These are phyloP conservation scores for Erpobdella octoculata DNA, from an alignment of 2,888 invertebrate species.

Conservation along the genomic window DNA sequence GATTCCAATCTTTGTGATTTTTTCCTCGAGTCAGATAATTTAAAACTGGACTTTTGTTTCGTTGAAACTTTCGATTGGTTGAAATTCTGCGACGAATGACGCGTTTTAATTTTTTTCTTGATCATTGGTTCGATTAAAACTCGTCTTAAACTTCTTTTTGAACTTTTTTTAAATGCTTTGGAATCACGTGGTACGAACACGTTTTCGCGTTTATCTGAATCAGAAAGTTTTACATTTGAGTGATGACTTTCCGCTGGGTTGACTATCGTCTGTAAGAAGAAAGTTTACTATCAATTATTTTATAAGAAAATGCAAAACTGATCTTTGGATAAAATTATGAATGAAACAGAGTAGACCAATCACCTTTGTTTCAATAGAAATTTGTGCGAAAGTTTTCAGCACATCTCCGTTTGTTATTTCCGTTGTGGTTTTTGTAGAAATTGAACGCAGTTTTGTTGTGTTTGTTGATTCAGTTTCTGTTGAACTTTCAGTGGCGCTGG, in stretches of 20 bases:
- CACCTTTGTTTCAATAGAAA: no score
- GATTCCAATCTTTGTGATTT: not conserved
- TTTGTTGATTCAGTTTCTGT: not conserved
- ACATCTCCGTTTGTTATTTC: no score
- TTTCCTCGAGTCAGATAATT: no score
- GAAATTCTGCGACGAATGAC: not conserved
- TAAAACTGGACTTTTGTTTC: no score
- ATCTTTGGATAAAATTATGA: no score
- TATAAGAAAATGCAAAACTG: no score
- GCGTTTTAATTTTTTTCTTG: not conserved
- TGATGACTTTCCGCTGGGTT: not conserved
- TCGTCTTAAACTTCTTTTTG: not conserved
- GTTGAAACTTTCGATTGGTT: not conserved
- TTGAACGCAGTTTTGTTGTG: not conserved
- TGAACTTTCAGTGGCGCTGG: not conserved
- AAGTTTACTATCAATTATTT: no score
- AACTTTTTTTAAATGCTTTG: not conserved
- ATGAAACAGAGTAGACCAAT: no score
- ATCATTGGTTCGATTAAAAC: slow-evolving; percentile 2
- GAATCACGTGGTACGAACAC: no score
- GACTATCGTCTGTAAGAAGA: not conserved
- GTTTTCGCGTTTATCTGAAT: no score
- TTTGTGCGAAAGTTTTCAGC: no score
- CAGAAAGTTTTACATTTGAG: not conserved
- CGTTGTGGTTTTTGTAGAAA: not conserved